Conservation (phyloP, 2,888 invertebrate species). For the Lepidocyrtoides sp. region DNA sequence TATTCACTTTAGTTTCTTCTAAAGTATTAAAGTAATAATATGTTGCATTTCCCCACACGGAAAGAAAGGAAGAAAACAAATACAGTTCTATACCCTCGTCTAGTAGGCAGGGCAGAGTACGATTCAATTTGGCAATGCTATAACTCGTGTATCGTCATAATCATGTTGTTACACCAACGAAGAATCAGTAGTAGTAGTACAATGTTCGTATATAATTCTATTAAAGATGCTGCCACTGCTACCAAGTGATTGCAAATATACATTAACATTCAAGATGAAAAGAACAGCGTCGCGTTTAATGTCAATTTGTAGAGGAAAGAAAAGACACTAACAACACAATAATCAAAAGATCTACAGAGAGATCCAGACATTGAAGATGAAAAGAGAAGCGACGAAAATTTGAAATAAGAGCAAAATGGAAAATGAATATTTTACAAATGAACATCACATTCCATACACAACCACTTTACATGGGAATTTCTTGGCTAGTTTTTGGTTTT, state of each 20-base stretch:
- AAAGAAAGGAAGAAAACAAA: background rate
- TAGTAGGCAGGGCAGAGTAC: background rate
- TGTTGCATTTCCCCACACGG: background rate
- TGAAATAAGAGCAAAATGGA: background rate
- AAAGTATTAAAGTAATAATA: slow-evolving; percentile 17
- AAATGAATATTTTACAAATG: slow-evolving; percentile 13
- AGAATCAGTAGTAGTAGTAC: background rate
- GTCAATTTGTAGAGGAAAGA: background rate
- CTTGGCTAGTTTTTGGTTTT: background rate
- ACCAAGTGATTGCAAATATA: background rate
- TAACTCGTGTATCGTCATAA: too few species aligned
- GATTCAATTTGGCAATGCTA: slow-evolving; percentile 22
- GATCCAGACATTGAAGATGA: background rate
- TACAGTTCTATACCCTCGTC: background rate
- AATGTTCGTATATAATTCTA: too few species aligned
- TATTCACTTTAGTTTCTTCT: background rate
- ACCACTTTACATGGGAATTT: background rate
- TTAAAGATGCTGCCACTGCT: background rate
- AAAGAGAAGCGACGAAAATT: background rate
- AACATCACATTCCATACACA: too few species aligned
- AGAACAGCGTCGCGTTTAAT: background rate
- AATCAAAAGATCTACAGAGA: slow-evolving; percentile 6
- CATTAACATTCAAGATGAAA: background rate
- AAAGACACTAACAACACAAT: background rate
- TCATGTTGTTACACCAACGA: background rate